Evolutionary conservation across 2,113 vertebrate species (phyloP), one percentile per base, ranked within the genome.

Genomic region (Clarias batrachus): DNA sequence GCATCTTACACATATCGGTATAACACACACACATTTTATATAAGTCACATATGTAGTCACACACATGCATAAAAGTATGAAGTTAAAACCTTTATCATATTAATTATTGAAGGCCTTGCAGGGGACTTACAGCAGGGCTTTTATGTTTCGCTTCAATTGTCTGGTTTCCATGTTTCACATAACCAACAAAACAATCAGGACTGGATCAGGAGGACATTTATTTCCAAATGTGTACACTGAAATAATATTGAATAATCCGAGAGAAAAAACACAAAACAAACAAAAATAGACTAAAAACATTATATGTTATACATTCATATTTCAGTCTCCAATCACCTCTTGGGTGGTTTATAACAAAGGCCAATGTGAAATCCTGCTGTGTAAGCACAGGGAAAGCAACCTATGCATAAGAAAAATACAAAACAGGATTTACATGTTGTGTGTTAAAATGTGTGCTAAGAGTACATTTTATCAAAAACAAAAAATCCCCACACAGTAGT

Each of bases 81-180:
- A 37, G 48, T 48, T 48, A 48, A 48, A 48, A 48, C 48, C 6
- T 48, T 48, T 48, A 48, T 70, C 48, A 27, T 17, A 52, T 30
- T 8, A 17, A 70, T 37, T 37, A 52, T 62, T 74, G 3, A 57
- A 16, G 19, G 21, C 21, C 41, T 57, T 6, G 11, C 57, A 16
- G 16, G 48, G 10, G 23, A 96, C 97, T 96, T 92, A 97, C 95
- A 98, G 90, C 1, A 97, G 93, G 37, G 94, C 95, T 90, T 95
- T 83, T 2, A 97, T 90, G 59, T 96, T 93, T 93, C 93, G 95
- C 90, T 94, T 97, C 57, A 97, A 88, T 63, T 17, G 89, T 91
- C 93, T 96, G 81, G 94, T 93, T 91, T 96, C 96, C 96, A 97
- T 97, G 85, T 83, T 81, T 79, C 56, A 66, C 65, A 74, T 25